A percentile compares a stretch with the other conserved stretches of the same genome.
Conservation (phyloP, 2,797 vertebrate genomes). For the Syndactyla subalaris region DNA sequence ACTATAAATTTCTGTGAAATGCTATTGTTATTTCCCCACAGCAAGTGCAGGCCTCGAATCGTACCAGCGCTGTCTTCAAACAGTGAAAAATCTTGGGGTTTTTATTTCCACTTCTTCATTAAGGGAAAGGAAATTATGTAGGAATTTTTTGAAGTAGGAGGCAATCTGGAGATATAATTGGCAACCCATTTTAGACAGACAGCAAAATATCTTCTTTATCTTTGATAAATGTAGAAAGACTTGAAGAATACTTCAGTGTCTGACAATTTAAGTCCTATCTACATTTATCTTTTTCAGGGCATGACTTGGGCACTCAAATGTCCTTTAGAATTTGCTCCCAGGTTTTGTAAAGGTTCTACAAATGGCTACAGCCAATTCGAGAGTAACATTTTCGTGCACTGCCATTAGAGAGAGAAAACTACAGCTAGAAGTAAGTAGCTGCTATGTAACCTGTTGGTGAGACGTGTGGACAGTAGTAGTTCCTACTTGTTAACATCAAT, state of each 20-base stretch:
- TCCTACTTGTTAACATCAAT: background rate
- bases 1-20: background rate
- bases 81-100: background rate
- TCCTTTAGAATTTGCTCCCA: background rate
- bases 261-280: background rate
- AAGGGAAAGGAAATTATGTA: background rate
- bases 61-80: background rate
- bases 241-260: background rate
- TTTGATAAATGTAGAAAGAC: background rate
- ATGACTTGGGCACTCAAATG: background rate
- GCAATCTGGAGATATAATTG: rapidly evolving
- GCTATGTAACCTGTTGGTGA: background rate
- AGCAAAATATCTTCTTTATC: background rate
- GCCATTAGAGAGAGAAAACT: background rate
- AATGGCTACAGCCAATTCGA: background rate
- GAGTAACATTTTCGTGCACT: background rate
- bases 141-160: background rate
- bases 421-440: background rate
- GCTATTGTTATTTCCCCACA: background rate
- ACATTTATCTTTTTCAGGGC: background rate
- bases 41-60: background rate
- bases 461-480: background rate
- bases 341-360: background rate
- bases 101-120: background rate
- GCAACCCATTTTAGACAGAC: background rate